phyloP scores from a whole-genome alignment of 2,888 invertebrate genomes.

The Melinaea marsaeus region DNA sequence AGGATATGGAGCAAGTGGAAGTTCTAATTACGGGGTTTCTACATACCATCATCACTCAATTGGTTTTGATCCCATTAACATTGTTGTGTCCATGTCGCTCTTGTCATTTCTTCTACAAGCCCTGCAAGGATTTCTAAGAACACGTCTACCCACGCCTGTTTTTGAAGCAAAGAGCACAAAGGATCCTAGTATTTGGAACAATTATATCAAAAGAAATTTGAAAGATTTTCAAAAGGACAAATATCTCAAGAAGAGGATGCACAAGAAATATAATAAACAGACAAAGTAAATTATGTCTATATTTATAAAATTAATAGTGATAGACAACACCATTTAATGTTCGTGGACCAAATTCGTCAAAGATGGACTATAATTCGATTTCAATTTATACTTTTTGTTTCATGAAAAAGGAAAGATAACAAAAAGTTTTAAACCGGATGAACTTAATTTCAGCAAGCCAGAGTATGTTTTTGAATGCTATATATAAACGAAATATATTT shows the following conservation, averaged over 20 bases:
- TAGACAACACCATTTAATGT: neutral
- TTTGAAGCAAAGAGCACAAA: slow-evolving; percentile 54
- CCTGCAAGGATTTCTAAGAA: slow-evolving; percentile 63
- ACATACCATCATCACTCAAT: slow-evolving; percentile 73
- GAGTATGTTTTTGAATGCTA: no score
- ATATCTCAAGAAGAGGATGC: slow-evolving; percentile 44
- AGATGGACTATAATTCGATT: no score
- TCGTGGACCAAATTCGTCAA: no score
- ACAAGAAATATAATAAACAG: neutral
- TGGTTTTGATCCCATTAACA: slow-evolving; percentile 74
- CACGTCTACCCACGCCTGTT: slow-evolving; percentile 61
- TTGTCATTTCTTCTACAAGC: slow-evolving; percentile 70
- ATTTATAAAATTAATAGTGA: neutral
- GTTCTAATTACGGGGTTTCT: slow-evolving; percentile 48
- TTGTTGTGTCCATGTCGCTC: slow-evolving; percentile 69
- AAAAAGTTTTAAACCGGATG: no score
- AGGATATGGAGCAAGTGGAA: slow-evolving; percentile 57
- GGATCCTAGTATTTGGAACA: slow-evolving; percentile 1
- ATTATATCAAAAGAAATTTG: slow-evolving; percentile 38
- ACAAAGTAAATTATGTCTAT: neutral
- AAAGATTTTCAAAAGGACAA: slow-evolving; percentile 42
- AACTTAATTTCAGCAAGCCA: no score
- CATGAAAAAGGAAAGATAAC: no score
- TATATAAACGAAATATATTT: neutral
- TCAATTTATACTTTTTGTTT: no score